Evolutionary conservation across 2,113 vertebrate genomes (phyloP), one percentile per base, ranked within the genome.

Genomic region (Gnathonemus echidnorhynchus): DNA sequence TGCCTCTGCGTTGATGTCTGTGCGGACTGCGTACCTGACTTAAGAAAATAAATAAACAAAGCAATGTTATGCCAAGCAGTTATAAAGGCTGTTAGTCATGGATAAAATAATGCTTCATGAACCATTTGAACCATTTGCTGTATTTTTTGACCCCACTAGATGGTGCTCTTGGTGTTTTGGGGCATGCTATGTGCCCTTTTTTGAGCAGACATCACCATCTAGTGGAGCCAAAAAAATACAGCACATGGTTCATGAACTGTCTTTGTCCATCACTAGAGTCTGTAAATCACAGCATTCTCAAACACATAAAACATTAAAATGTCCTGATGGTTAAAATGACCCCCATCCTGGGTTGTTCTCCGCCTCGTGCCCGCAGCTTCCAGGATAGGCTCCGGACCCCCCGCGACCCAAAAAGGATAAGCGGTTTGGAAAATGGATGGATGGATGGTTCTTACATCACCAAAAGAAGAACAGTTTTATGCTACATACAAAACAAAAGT

Each of bases 1-100:
- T 95, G 95, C 83, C 89, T 93, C 89, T 95, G 95, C 3, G 93
- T 93, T 49, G 91, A 90, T 80, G 93, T 49, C 48, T 93, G 94
- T 77, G 96, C 96, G 45, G 95, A 95, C 77, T 93, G 92, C 3
- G 95, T 96, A 39, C 95, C 95, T 91, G 90, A 93, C 96, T 97
- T 24, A 66, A 46, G n/a, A 46, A 35, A 88, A 31, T 85, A 21
- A 90, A 86, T 86, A 91, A 62, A 86, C 80, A 89, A 70, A 90
- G 80, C 2, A 39, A 66, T 11, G 8, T 58, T 56, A 88, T n/a
- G 24, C 35, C 39, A 13, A 42, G 19, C 19, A 62, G 17, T 53
- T 24, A 42, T 19, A 53, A 0, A n/a, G 4, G 49, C 49, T 52
- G 21, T 58, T 58, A 62, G 24, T n/a, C 24, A 62, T n/a, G 56